phyloP scores from a whole-genome alignment of 1,140 invertebrate species.

The Thaumetopoea pityocampa region DNA sequence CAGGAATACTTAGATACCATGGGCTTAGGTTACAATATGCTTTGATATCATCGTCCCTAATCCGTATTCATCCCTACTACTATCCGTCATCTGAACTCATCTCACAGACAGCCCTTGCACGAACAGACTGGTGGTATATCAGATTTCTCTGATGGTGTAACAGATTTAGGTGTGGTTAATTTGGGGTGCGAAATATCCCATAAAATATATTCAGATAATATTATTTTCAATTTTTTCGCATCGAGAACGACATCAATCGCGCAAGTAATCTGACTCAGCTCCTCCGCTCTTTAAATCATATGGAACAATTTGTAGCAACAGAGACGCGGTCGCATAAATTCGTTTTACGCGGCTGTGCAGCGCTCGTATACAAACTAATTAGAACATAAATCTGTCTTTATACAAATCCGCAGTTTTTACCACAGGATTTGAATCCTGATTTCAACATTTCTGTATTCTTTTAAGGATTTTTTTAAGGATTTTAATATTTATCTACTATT shows the following conservation, averaged over 20 bases:
- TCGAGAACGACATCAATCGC: conserved; percentile 8
- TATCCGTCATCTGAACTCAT: too few relatives aligned
- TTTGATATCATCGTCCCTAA: too few relatives aligned
- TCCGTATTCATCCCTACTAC: too few relatives aligned
- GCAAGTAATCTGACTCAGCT: conserved; percentile 12
- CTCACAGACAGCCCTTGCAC: too few relatives aligned
- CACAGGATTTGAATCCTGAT: conserved; percentile 19
- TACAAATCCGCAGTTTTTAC: conserved; percentile 45
- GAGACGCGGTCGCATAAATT: conserved; percentile 48
- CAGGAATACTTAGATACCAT: too few relatives aligned
- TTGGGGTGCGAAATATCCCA: too few relatives aligned
- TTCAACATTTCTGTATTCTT: conserved; percentile 3
- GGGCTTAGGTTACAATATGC: too few relatives aligned
- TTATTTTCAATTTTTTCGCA: conserved; percentile 6
- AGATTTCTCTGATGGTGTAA: too few relatives aligned
- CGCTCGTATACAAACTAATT: conserved; percentile 42
- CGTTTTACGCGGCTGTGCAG: conserved; percentile 41
- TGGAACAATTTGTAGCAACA: conserved; percentile 43
- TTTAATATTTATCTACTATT: conserved; percentile 10
- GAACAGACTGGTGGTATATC: too few relatives aligned
- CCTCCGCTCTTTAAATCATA: conserved; percentile 41
- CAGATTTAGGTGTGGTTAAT: too few relatives aligned
- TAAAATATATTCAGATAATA: conserved; percentile 10
- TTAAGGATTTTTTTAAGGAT: conserved; percentile 8
- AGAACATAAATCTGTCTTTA: conserved; percentile 59